Evolutionary conservation across 2,113 vertebrate genomes (phyloP), one percentile per base, ranked within the genome.

Genomic region (Scomber colias): DNA sequence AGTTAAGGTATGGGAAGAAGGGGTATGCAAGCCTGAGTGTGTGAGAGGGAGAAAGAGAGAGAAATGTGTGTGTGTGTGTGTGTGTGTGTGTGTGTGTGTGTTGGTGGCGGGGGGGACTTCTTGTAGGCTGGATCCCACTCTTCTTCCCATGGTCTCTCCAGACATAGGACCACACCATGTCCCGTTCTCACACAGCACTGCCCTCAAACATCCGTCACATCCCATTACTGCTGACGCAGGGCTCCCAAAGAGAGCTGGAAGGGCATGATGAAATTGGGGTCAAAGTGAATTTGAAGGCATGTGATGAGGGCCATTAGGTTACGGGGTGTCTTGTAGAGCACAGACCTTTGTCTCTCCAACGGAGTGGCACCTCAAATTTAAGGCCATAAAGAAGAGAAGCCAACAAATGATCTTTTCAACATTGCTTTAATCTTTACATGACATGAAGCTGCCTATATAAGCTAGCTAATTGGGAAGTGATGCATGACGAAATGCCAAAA

Each of bases 191-290:
- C 89, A 91, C 85, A 87, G 89, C 71, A 60, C 81, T 27, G 67
- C 62, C 82, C 87, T 76, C 65, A 89, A 89, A 92, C 87, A 92
- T 84, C 90, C 79, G 90, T 95, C 94, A 94, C 85, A 92, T 91
- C 89, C 87, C 87, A 94, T 95, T 95, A 95, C 81, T 49, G 85
- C 81, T 92, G 91, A 94, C 46, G 87, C 86, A 72, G 59, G 62
- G 76, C 71, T 80, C 83, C 90, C 88, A 88, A 90, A 90, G 84
- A 81, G 68, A 89, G 68, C 83, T 65, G 78, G 91, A 85, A 66
- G 73, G 83, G 74, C 84, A 87, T 86, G 90, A 92, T 90, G 87
- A 77, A 91, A 93, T 89, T 69, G 88, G 87, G 92, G 90, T 94
- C 89, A 92, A 83, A 90, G 64, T 79, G 80, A 87, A 84, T 87